A percentile compares a stretch with the other conserved stretches of the same genome.
Evolutionary conservation across 1,140 invertebrate genomes (phyloP).

Genomic region (silkworm (Bombyx mori)): DNA sequence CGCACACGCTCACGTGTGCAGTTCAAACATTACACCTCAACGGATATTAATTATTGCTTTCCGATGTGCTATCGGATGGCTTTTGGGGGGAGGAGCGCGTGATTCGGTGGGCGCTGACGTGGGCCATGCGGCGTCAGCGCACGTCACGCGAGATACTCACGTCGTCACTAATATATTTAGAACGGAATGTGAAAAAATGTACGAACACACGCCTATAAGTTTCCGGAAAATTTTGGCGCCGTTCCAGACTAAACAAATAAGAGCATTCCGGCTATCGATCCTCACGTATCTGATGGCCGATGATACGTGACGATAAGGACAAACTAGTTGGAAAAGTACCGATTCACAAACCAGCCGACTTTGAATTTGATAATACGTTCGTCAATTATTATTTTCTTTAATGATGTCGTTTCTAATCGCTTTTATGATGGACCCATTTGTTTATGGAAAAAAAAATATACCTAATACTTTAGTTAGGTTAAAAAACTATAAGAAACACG

Average conservation of each 20-base stretch:
- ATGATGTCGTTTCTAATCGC: too few species aligned
- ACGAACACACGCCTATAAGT: conserved; percentile 34
- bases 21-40: too few species aligned
- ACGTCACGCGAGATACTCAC: conserved; percentile 35
- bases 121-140: conserved; percentile 32
- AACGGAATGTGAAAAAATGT: conserved; percentile 54
- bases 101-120: conserved; percentile 31
- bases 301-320: conserved; percentile 2
- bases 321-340: neutral
- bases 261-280: neutral
- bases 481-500: too few species aligned
- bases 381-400: neutral
- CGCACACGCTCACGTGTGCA: too few species aligned
- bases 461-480: too few species aligned
- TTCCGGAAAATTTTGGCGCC: conserved; percentile 44
- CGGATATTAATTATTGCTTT: neutral
- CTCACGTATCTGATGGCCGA: neutral
- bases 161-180: conserved; percentile 61
- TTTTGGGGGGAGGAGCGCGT: conserved; percentile 27
- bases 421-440: too few species aligned
- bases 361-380: neutral
- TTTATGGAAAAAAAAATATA: too few species aligned
- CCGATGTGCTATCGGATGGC: neutral
- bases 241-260: conserved; percentile 28
- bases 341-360: neutral